These are phyloP conservation scores for Drosophila saltans DNA, from an alignment of 1,140 invertebrate genomes.

Conservation along the genomic window DNA sequence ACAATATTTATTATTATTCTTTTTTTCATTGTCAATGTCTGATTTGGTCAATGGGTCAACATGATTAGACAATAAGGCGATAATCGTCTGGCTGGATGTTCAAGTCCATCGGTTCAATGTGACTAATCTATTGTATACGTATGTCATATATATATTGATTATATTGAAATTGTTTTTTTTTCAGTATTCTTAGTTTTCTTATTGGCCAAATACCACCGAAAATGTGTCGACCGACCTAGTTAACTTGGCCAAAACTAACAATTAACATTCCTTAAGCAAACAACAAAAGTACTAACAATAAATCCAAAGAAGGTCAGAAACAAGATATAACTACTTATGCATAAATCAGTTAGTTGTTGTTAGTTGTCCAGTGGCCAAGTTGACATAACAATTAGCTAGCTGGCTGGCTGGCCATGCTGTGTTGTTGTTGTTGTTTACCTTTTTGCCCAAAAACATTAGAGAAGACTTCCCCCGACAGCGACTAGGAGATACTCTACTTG, in stretches of 20 bases:
- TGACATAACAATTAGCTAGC: constrained; percentile 68
- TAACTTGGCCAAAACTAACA: constrained; percentile 17
- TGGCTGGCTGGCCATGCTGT: too few relatives aligned
- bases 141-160: background rate
- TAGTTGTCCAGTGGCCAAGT: constrained; percentile 31
- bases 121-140: background rate
- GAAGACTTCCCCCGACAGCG: too few relatives aligned
- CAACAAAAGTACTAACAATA: background rate
- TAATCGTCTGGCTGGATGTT: background rate
- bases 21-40: constrained; percentile 24
- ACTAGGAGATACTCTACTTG: too few relatives aligned
- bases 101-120: background rate
- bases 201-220: background rate
- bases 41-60: background rate
- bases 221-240: constrained; percentile 19
- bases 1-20: background rate
- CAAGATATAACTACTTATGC: constrained; percentile 20
- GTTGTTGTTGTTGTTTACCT: background rate
- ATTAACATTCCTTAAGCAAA: constrained; percentile 56
- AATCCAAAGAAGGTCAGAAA: constrained; percentile 57
- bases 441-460: background rate
- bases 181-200: background rate
- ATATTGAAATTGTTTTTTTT: background rate
- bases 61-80: constrained; percentile 6
- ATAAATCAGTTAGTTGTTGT: constrained; percentile 22